Conservation (phyloP, 2,113 vertebrate species). For the Erythrocebus patas region DNA sequence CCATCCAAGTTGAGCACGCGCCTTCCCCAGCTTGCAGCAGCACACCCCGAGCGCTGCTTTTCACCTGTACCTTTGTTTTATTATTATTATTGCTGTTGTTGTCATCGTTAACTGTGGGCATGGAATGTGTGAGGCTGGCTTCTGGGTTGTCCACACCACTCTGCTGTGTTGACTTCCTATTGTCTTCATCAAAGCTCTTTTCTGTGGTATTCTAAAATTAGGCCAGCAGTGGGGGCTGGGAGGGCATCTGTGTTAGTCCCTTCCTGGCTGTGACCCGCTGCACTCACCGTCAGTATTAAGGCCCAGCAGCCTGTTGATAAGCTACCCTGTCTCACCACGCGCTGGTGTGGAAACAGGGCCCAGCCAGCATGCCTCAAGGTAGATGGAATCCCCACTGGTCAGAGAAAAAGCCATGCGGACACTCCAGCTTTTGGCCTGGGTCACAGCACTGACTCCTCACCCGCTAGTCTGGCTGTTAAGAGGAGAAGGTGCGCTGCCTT, state of each 20-base stretch:
- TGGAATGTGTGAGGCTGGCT: conserved; percentile 68
- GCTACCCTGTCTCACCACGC: conserved; percentile 77
- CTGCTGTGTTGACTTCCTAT: conserved; percentile 28
- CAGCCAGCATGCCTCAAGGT: background rate
- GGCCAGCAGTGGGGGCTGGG: conserved; percentile 61
- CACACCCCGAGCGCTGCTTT: conserved; percentile 77
- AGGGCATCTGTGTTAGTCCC: conserved; percentile 62
- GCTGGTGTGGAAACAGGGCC: conserved; percentile 15
- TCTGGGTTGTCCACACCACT: conserved; percentile 13
- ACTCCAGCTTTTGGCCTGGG: conserved; percentile 28
- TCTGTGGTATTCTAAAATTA: conserved; percentile 66
- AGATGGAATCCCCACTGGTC: background rate
- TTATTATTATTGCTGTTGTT: conserved; percentile 65
- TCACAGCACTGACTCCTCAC: conserved; percentile 23
- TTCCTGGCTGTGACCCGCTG: conserved; percentile 70
- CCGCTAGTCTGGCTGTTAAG: background rate
- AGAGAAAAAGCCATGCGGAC: conserved; percentile 35
- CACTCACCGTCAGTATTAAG: conserved; percentile 88
- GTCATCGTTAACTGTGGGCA: conserved; percentile 61
- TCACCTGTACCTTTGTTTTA: conserved; percentile 74
- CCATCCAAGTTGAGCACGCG: conserved; percentile 77
- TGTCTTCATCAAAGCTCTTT: conserved; percentile 45
- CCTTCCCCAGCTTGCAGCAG: conserved; percentile 79
- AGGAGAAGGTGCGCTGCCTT: background rate
- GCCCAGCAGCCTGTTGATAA: conserved; percentile 85